Percentiles rank a stretch among this genome's conserved stretches.
These are phyloP conservation scores for Xiphophorus couchianus DNA, from an alignment of 2,113 vertebrate genomes.

Conservation along the genomic window DNA sequence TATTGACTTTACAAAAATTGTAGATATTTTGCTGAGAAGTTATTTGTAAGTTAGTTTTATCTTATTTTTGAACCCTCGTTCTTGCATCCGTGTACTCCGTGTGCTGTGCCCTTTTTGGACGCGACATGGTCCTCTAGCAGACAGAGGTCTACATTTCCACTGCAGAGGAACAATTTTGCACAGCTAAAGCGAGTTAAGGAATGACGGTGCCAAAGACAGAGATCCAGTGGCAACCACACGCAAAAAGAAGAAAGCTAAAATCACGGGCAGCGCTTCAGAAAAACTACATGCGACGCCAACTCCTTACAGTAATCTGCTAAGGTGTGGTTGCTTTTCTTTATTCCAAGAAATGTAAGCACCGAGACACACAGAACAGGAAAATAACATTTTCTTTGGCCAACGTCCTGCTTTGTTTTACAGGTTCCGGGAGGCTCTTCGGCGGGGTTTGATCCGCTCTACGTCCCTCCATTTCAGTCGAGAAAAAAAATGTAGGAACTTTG, in stretches of 20 bases:
- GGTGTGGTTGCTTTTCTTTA: conserved; percentile 1
- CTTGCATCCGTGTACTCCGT: no score
- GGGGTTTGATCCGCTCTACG: neutral
- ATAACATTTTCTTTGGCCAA: neutral
- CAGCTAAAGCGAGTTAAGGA: neutral
- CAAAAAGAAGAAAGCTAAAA: neutral
- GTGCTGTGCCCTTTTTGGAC: no score
- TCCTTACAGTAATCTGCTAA: neutral
- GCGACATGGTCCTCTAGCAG: no score
- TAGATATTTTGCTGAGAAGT: no score
- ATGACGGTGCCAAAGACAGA: neutral
- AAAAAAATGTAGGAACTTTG: neutral
- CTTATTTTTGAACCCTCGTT: no score
- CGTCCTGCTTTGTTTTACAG: neutral
- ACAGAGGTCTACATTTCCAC: neutral
- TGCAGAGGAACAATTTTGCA: neutral
- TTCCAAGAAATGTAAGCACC: neutral
- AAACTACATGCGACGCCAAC: neutral
- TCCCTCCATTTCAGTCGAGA: neutral
- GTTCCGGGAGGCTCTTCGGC: neutral
- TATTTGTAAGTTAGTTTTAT: no score
- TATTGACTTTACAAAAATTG: no score
- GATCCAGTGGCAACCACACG: neutral
- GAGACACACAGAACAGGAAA: neutral
- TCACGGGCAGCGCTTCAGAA: neutral